Conservation (phyloP, 2,888 invertebrate genomes). For the Margaritifera margaritifera region DNA sequence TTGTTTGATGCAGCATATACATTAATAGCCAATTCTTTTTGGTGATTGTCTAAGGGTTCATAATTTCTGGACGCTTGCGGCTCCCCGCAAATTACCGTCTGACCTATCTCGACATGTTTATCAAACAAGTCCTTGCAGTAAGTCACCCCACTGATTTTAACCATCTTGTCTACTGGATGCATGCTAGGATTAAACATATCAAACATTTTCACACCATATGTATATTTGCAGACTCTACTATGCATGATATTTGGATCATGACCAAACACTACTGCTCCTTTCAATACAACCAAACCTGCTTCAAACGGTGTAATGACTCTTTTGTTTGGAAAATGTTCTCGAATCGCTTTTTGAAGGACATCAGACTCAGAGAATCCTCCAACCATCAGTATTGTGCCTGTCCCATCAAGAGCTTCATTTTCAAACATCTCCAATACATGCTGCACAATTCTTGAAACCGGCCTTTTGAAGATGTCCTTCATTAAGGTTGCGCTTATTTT, state of each 20-base stretch:
- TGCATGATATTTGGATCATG: constrained; percentile 2
- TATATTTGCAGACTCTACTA: constrained; percentile 1
- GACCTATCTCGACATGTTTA: not conserved
- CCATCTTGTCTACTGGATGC: constrained; percentile 2
- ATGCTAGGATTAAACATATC: not conserved
- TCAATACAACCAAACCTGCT: not conserved
- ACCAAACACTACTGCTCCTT: constrained; percentile 3
- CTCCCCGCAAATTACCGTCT: not conserved
- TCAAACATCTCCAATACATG: no score
- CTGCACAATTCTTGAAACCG: no score
- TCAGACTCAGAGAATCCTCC: constrained; percentile 4
- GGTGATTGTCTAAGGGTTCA: not conserved
- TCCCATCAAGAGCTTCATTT: no score
- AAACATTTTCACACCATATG: constrained; percentile 1
- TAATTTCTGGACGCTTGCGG: not conserved
- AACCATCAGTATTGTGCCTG: constrained; percentile 1
- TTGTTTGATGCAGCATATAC: constrained; percentile 1
- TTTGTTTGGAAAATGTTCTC: not conserved
- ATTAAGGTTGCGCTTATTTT: no score
- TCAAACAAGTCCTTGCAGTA: not conserved
- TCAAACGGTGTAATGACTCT: constrained; percentile 2
- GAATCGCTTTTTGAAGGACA: not conserved
- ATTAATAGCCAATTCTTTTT: not conserved
- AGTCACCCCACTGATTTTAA: not conserved
- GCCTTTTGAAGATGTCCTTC: no score